phyloP scores from a whole-genome alignment of 2,888 invertebrate species.

The Lasioglossum calceatum region DNA sequence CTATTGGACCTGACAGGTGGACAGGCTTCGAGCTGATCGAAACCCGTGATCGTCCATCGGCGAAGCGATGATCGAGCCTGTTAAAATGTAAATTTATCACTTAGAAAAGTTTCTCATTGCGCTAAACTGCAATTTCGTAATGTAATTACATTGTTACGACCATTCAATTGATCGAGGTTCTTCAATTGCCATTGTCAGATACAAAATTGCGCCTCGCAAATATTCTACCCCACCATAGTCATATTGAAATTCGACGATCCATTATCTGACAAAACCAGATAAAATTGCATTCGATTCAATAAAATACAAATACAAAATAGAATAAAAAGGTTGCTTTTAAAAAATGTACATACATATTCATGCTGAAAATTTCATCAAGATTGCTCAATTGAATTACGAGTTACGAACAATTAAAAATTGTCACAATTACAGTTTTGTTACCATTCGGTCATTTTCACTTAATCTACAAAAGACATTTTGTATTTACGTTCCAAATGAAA shows the following conservation, averaged over 20 bases:
- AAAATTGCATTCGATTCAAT: not conserved
- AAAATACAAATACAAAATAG: too few relatives aligned
- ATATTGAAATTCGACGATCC: not conserved
- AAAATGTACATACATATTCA: too few relatives aligned
- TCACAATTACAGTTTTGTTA: too few relatives aligned
- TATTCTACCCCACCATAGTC: not conserved
- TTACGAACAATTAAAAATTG: too few relatives aligned
- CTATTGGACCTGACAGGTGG: conserved; percentile 34
- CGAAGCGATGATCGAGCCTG: conserved; percentile 15
- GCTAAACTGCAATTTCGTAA: not conserved
- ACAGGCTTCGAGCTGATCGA: conserved; percentile 15
- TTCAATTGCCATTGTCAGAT: not conserved
- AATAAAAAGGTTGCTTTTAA: too few relatives aligned
- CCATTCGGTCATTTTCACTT: too few relatives aligned
- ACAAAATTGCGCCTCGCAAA: not conserved
- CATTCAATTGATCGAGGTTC: not conserved
- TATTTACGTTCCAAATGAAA: too few relatives aligned
- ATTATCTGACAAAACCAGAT: too few relatives aligned
- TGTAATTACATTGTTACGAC: not conserved
- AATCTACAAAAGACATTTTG: too few relatives aligned
- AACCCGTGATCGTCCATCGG: conserved; percentile 10
- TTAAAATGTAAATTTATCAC: conserved; percentile 14
- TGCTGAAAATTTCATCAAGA: too few relatives aligned
- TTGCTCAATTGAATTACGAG: too few relatives aligned
- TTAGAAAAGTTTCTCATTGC: conserved; percentile 6